A percentile compares a stretch with the other conserved stretches of the same genome.
Conservation (phyloP, 2,888 invertebrate genomes). For the Sthenelais limicola region DNA sequence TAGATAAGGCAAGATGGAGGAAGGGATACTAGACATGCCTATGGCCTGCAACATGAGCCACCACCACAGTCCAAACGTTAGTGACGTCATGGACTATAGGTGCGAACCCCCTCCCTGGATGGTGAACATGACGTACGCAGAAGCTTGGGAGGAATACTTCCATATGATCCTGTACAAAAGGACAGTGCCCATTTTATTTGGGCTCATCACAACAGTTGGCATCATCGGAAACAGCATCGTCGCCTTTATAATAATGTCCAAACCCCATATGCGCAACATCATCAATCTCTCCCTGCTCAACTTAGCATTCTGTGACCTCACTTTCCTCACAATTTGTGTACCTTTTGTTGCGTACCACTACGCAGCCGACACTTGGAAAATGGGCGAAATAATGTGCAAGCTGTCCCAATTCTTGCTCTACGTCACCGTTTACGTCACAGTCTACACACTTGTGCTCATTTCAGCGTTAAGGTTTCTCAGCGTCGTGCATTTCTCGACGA, state of each 20-base stretch:
- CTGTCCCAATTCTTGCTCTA: constrained; percentile 47
- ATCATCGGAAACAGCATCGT: constrained; percentile 47
- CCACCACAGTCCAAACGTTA: too few species aligned
- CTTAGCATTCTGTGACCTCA: constrained; percentile 49
- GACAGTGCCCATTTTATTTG: constrained; percentile 47
- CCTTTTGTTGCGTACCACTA: constrained; percentile 50
- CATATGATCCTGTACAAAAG: constrained; percentile 45
- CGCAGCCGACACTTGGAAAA: constrained; percentile 49
- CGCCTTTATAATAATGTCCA: constrained; percentile 44
- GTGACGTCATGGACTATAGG: too few species aligned
- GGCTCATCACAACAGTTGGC: constrained; percentile 44
- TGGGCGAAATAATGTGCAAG: constrained; percentile 51
- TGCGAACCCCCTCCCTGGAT: too few species aligned
- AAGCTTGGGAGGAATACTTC: neutral
- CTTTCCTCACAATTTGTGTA: constrained; percentile 49
- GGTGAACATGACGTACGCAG: too few species aligned
- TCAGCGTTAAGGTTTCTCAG: constrained; percentile 46
- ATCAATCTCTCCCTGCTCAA: constrained; percentile 50
- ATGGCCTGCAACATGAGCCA: too few species aligned
- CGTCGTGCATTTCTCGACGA: constrained; percentile 41
- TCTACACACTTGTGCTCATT: constrained; percentile 49
- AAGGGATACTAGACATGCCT: too few species aligned
- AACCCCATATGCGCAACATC: constrained; percentile 45
- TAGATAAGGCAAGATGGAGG: too few species aligned
- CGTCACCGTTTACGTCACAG: constrained; percentile 51